Base-by-base conservation (phyloP, 2,888 invertebrate species). In the Hydroisotoma schaefferi region DNA sequence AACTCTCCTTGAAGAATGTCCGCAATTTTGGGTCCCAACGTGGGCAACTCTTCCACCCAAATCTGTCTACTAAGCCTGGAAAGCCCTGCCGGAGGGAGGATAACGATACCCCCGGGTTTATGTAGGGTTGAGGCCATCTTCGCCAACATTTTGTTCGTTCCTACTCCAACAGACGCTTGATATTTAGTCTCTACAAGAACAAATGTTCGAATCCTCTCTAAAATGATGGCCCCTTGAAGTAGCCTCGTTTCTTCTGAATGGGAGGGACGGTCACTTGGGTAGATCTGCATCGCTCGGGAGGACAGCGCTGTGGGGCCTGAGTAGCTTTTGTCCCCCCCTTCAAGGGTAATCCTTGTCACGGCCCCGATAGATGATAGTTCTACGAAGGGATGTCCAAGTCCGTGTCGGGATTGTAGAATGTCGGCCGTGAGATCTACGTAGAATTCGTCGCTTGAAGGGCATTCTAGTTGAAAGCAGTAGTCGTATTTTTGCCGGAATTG, bases 381-480 rank as follows among this genome's bases (percentile, higher is more conserved):
- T n/a, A n/a, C n/a, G n/a, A n/a, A n/a, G n/a, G n/a, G n/a, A n/a
- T n/a, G n/a, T n/a, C n/a, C n/a, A n/a, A n/a, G n/a, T n/a, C n/a
- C n/a, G n/a, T n/a, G n/a, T n/a, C n/a, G n/a, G n/a, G n/a, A n/a
- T n/a, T n/a, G n/a, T 2, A 28, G 10, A 18, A 60, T 55, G 28
- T 60, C 60, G 6, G 40, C 38, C 1, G 60, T 51, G 1, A 60
- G n/a, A 25, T 60, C 60, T 18, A 60, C 23, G 28, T 51, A 60
- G 38, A 60, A 60, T 18, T 60, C 60, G 25, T 60, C 60, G 8
- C 10, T 37, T 2, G 60, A 60, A 5, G 55, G n/a, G 12, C 25
- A 51, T 27, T 60, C 55, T 23, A 60, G 8, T 18, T 25, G 25
- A 1, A 51, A 15, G 2, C 46, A 44, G 46, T 26, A 51, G 4